Percentiles rank a stretch among this genome's conserved stretches.
These are phyloP conservation scores for Netta rufina DNA, from an alignment of 2,797 vertebrate genomes.

Conservation along the genomic window DNA sequence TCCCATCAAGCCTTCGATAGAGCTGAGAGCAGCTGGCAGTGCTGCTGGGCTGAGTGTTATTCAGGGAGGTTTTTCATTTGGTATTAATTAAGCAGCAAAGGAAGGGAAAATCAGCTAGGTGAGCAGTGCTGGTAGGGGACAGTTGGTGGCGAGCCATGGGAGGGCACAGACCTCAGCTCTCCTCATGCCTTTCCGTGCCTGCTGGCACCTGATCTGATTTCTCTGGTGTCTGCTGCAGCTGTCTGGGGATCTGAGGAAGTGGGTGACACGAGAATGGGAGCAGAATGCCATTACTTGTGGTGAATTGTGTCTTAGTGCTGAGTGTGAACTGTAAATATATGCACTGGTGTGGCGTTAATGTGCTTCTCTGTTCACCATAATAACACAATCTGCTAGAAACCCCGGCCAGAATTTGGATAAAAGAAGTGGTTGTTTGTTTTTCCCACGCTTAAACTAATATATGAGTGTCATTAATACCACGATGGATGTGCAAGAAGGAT, in stretches of 20 bases:
- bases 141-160: background rate
- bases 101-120: background rate
- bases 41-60: background rate
- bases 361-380: background rate
- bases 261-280: background rate
- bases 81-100: background rate
- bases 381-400: background rate
- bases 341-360: background rate
- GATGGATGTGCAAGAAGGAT: background rate
- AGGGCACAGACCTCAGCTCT: background rate
- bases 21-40: background rate
- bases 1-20: background rate
- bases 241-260: background rate
- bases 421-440: conserved; percentile 8
- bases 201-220: background rate
- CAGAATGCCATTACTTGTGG: background rate
- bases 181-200: background rate
- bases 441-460: background rate
- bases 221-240: background rate
- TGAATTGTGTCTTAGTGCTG: conserved; percentile 20
- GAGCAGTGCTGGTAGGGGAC: background rate
- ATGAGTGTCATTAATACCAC: background rate
- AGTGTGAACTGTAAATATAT: background rate
- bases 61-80: background rate
- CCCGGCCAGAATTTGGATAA: background rate